phyloP scores from a whole-genome alignment of 2,888 invertebrate genomes.

The Escarpia spicata region DNA sequence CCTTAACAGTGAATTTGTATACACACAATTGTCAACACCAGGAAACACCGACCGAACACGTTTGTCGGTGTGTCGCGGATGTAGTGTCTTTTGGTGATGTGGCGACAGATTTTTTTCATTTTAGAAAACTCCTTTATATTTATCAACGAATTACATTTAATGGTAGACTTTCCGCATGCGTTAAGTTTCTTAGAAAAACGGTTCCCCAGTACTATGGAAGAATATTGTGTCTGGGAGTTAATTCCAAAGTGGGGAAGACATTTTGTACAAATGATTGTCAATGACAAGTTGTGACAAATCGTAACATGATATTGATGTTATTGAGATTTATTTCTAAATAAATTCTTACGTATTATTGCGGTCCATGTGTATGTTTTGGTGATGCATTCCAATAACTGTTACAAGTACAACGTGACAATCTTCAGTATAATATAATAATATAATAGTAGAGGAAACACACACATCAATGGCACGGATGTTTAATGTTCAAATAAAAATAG shows the following conservation, averaged over 20 bases:
- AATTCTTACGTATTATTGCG: background rate
- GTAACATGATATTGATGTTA: background rate
- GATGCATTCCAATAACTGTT: background rate
- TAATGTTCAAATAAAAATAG: background rate
- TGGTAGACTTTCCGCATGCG: too few relatives aligned
- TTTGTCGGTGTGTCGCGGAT: too few relatives aligned
- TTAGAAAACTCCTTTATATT: too few relatives aligned
- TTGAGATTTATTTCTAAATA: background rate
- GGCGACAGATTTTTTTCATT: too few relatives aligned
- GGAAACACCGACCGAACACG: too few relatives aligned
- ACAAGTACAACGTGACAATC: background rate
- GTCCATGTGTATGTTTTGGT: background rate
- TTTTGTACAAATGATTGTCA: background rate
- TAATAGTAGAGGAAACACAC: background rate
- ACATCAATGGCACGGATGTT: background rate
- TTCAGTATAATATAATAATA: background rate
- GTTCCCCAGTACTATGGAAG: too few relatives aligned
- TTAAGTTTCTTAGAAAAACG: too few relatives aligned
- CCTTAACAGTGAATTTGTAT: too few relatives aligned
- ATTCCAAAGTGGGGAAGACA: background rate
- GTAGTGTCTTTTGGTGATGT: too few relatives aligned
- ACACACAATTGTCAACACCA: too few relatives aligned
- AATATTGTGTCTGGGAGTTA: too few relatives aligned
- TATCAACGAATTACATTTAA: too few relatives aligned
- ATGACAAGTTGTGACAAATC: background rate